Evolutionary conservation across 2,888 invertebrate genomes (phyloP).

Genomic region (Epinotia bilunana): DNA sequence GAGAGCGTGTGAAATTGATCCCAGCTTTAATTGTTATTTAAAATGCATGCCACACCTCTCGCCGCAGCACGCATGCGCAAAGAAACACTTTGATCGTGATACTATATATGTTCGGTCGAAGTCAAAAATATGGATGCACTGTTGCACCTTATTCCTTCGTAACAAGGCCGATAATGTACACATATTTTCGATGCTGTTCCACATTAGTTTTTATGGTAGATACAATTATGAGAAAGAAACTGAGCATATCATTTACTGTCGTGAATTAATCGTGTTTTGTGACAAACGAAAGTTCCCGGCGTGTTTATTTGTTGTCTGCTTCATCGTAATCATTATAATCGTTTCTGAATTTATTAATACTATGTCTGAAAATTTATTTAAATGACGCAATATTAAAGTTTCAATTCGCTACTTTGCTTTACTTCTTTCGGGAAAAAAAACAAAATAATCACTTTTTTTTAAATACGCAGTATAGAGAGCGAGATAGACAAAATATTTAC

Average conservation of each 20-base stretch:
- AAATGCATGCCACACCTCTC: background rate
- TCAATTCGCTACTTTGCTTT: no score
- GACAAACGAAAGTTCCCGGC: background rate
- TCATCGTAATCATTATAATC: no score
- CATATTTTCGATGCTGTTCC: background rate
- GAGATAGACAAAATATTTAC: no score
- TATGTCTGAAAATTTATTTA: no score
- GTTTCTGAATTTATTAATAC: no score
- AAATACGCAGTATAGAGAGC: no score
- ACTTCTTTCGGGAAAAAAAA: no score
- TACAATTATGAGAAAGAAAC: background rate
- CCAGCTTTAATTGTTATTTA: background rate
- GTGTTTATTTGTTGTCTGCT: no score
- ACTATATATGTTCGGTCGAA: background rate
- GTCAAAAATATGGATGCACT: background rate
- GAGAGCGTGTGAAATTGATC: background rate
- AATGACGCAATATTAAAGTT: no score
- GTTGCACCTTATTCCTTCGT: background rate
- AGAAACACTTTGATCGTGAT: slow-evolving; percentile 10
- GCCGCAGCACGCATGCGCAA: background rate
- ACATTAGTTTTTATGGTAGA: background rate
- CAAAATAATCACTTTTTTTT: no score
- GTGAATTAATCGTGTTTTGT: background rate
- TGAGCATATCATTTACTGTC: background rate
- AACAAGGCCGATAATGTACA: background rate